A percentile compares a stretch with the other conserved stretches of the same genome.
These are phyloP conservation scores for Ischnura elegans DNA, from an alignment of 2,888 invertebrate species.

Conservation along the genomic window DNA sequence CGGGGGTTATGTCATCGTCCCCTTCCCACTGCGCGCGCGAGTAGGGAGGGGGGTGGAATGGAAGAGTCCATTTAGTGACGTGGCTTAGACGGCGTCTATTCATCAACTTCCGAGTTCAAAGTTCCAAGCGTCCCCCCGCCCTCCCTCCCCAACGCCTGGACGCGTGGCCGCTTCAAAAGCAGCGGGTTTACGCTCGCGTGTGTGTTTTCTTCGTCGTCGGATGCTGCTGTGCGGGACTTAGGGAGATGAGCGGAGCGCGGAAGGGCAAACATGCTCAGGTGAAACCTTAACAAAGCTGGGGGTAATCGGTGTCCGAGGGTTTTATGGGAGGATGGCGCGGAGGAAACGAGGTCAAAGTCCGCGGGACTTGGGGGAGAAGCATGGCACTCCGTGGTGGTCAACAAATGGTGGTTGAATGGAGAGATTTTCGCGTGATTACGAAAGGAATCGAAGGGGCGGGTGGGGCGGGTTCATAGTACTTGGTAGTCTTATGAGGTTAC, in stretches of 20 bases:
- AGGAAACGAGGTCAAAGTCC: conserved; percentile 19
- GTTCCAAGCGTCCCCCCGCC: neutral
- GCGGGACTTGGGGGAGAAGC: neutral
- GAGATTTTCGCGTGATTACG: neutral
- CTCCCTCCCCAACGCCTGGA: neutral
- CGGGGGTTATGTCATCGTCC: neutral
- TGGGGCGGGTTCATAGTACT: too few species aligned
- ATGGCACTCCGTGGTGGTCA: too few species aligned
- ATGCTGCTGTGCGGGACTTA: neutral
- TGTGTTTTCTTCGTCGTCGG: neutral
- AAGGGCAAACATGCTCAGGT: conserved; percentile 17
- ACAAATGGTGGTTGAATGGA: neutral
- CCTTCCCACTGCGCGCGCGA: neutral
- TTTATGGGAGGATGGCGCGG: neutral
- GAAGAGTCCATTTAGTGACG: neutral
- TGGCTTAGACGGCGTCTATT: neutral
- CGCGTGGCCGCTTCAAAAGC: conserved; percentile 3
- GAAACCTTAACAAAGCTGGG: neutral
- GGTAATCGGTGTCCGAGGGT: neutral
- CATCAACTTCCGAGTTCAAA: conserved; percentile 27
- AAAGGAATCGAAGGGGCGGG: neutral
- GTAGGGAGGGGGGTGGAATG: neutral
- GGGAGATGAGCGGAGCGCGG: neutral
- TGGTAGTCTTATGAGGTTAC: too few species aligned
- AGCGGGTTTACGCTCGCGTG: neutral